phyloP scores from a whole-genome alignment of 2,888 invertebrate genomes.

The Drosophila trichaetosa region DNA sequence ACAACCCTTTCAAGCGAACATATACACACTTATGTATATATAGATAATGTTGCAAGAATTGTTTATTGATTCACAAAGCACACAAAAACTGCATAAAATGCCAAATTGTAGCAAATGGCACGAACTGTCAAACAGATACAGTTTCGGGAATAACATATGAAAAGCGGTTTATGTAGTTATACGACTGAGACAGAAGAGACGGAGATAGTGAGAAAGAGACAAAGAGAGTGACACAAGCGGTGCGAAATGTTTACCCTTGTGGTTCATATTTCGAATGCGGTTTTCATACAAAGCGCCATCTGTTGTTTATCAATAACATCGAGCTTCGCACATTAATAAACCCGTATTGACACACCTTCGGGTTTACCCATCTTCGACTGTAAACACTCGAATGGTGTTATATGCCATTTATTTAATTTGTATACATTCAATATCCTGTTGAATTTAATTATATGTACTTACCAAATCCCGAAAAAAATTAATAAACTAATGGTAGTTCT shows the following conservation, averaged over 20 bases:
- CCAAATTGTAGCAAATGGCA: slow-evolving; percentile 26
- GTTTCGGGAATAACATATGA: slow-evolving; percentile 7
- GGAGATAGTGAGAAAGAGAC: too few relatives aligned
- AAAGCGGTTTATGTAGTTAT: slow-evolving; percentile 15
- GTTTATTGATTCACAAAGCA: slow-evolving; percentile 61
- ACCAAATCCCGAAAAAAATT: neutral
- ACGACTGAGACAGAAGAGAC: neutral
- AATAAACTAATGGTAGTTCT: neutral
- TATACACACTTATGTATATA: slow-evolving; percentile 54
- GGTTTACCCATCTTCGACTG: neutral
- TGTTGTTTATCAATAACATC: slow-evolving; percentile 10
- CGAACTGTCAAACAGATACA: slow-evolving; percentile 11
- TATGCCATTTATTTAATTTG: too few relatives aligned
- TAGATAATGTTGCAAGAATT: slow-evolving; percentile 49
- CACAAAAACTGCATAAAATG: slow-evolving; percentile 8
- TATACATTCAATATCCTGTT: neutral
- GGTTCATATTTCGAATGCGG: slow-evolving; percentile 36
- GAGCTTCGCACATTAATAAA: neutral
- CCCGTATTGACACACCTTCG: neutral
- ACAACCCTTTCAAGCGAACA: slow-evolving; percentile 24
- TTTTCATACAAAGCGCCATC: slow-evolving; percentile 1
- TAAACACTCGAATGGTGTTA: neutral
- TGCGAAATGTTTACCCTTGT: slow-evolving; percentile 34
- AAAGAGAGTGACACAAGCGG: neutral
- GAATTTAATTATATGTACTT: neutral